Base-by-base conservation (phyloP, 2,113 vertebrate genomes). In the Galeopterus variegatus region DNA sequence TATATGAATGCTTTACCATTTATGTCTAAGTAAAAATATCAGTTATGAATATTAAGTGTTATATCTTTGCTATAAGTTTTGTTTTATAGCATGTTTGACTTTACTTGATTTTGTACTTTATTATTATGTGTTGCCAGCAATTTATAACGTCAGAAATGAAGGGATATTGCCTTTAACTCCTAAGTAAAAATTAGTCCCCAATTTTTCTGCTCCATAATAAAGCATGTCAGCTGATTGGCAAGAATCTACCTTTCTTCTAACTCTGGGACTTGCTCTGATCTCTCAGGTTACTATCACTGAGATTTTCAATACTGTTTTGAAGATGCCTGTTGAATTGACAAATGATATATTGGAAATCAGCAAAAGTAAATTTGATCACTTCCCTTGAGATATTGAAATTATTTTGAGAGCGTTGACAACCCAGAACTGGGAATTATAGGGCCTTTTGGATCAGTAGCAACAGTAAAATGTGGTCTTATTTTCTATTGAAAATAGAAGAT, bases 311-410 rank as follows among this genome's bases (percentile, higher is more conserved):
- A 50, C 12, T 69, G 2, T 80, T 97, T 87, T 58, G 11, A 89
- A 95, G 52, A 50, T 95, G 21, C 4, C 19, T 62, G 0, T 89
- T 90, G 19, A 60, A 33, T 60, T 50, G 36, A 80, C 26, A 56
- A 58, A 67, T 24, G 13, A 83, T 8, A 31, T 86, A 19, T 13
- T 84, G 65, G 95, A 92, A 97, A 90, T 85, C 41, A 72, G 24
- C 56, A 54, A 75, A 73, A 54, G 48, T 75, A 85, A 81, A 72
- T 88, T 62, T 83, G 60, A 70, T 90, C 48, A 87, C 50, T 72
- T 93, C 24, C n/a, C 31, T 96, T 79, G 80, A 48, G n/a, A 58
- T 83, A 14, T 90, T 79, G 41, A 90, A 92, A 87, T 76, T 81
- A 14, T 89, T 62, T 56, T 3, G 69, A 82, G 28, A 86, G 3